Percentiles rank a stretch among this genome's conserved stretches.
phyloP scores from a whole-genome alignment of 1,140 invertebrate species.

The Pentalonia nigronervosa region DNA sequence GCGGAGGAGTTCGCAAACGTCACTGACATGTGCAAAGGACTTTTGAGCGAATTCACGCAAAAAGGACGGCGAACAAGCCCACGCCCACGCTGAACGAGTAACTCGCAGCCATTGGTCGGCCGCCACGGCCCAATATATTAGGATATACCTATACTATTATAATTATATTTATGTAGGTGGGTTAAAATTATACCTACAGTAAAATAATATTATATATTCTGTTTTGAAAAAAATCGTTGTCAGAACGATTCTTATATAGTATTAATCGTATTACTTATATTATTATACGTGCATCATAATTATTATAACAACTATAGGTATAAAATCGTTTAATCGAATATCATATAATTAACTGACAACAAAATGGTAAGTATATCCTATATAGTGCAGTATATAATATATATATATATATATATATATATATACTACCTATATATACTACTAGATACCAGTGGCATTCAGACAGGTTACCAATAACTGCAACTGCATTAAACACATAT shows the following conservation, averaged over 20 bases:
- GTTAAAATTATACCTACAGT: background rate
- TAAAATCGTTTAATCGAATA: background rate
- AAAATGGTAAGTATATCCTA: background rate
- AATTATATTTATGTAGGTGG: conserved; percentile 6
- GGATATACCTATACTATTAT: background rate
- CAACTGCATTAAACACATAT: too few species aligned
- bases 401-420: too few species aligned
- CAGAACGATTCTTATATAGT: background rate
- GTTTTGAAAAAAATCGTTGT: background rate
- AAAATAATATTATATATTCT: background rate
- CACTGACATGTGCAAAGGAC: conserved; percentile 16
- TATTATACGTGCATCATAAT: background rate
- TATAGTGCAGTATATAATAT: background rate
- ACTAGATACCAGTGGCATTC: too few species aligned
- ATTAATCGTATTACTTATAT: background rate
- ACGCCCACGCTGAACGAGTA: background rate
- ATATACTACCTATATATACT: too few species aligned
- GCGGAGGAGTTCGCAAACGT: background rate
- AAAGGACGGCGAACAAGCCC: background rate
- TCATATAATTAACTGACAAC: background rate
- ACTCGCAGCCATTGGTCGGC: background rate
- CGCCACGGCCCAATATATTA: background rate
- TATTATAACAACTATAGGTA: background rate
- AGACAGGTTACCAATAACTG: too few species aligned
- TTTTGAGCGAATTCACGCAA: background rate